A percentile compares a stretch with the other conserved stretches of the same genome.
phyloP scores from a whole-genome alignment of 1,140 invertebrate genomes.

The Cherax destructor region DNA sequence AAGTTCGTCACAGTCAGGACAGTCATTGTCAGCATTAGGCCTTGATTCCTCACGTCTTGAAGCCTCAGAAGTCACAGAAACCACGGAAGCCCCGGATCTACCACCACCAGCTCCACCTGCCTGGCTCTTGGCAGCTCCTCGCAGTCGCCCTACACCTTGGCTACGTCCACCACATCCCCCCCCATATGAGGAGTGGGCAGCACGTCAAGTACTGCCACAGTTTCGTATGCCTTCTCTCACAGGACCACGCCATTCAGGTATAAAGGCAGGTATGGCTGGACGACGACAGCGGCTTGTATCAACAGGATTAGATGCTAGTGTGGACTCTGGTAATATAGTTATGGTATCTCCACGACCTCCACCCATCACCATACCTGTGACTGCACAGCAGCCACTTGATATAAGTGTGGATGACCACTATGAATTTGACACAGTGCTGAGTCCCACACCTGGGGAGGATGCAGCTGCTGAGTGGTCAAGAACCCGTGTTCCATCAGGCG shows the following conservation, averaged over 20 bases:
- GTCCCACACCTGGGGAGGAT: slow-evolving; percentile 74
- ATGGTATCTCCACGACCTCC: slow-evolving; percentile 70
- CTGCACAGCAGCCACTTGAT: slow-evolving; percentile 78
- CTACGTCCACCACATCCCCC: slow-evolving; percentile 70
- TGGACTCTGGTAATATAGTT: slow-evolving; percentile 65
- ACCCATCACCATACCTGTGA: slow-evolving; percentile 72
- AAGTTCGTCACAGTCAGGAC: slow-evolving; percentile 79
- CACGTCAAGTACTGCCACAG: slow-evolving; percentile 68
- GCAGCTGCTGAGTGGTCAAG: slow-evolving; percentile 74
- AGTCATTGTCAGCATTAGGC: slow-evolving; percentile 75
- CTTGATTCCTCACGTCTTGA: slow-evolving; percentile 82
- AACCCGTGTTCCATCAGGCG: slow-evolving; percentile 75
- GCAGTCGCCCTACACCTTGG: slow-evolving; percentile 72
- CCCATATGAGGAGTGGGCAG: slow-evolving; percentile 71
- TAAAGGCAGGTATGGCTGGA: slow-evolving; percentile 80
- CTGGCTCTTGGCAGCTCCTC: slow-evolving; percentile 73
- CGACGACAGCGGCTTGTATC: slow-evolving; percentile 76
- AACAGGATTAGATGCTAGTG: slow-evolving; percentile 71
- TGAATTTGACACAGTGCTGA: slow-evolving; percentile 86
- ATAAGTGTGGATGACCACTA: slow-evolving; percentile 96
- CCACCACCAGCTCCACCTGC: slow-evolving; percentile 67
- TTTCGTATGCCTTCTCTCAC: slow-evolving; percentile 63
- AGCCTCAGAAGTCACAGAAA: slow-evolving; percentile 78
- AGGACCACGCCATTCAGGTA: slow-evolving; percentile 73
- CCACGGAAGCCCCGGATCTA: slow-evolving; percentile 82